Base-by-base conservation (phyloP, 1,140 invertebrate genomes). In the Limonius californicus region DNA sequence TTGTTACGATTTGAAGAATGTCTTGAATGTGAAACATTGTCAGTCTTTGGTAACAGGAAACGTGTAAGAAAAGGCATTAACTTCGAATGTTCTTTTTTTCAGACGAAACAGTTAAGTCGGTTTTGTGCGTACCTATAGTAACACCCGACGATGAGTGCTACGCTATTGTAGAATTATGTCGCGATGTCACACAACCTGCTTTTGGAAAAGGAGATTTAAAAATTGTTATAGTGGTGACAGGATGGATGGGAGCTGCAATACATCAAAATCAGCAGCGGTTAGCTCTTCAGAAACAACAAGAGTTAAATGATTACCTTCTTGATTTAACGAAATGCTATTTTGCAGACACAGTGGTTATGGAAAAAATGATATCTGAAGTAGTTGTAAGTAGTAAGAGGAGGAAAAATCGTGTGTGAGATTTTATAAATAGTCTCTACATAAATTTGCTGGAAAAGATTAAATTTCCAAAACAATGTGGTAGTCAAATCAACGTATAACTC, bases 161-260 rank as follows among this genome's bases (percentile, higher is more conserved):
- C 20, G 81, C 80, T 15, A 79, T 84, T 0, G 68, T 83, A 0
- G 82, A 84, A 65, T 66, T 83, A 30, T 80, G 78, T 57, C 68
- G 78, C 61, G 78, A 77, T 2, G 62, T 75, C 53, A 20, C 63
- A 3, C 73, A 80, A 43, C 54, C 65, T 21, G 61, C 67, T 0
- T 77, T 71, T 61, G 56, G 53, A 18, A 68, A 70, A 57, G 62
- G 71, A 4, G 73, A 77, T 62, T 54, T 77, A n/a, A 74, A 72
- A 63, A 70, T 74, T 12, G 70, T 79, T 69, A 77, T 78, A 9
- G 71, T 78, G 1, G 65, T 82, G 1, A 74, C 78, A 0, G 82
- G 80, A 55, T 84, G 82, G 82, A 79, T 82, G 15, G 82, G 82
- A 8, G 78, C 80, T 0, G 80, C 82, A 2, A 80, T 81, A 1